These are phyloP conservation scores for Hydropsyche betteni DNA, from an alignment of 2,888 invertebrate genomes.

Conservation along the genomic window DNA sequence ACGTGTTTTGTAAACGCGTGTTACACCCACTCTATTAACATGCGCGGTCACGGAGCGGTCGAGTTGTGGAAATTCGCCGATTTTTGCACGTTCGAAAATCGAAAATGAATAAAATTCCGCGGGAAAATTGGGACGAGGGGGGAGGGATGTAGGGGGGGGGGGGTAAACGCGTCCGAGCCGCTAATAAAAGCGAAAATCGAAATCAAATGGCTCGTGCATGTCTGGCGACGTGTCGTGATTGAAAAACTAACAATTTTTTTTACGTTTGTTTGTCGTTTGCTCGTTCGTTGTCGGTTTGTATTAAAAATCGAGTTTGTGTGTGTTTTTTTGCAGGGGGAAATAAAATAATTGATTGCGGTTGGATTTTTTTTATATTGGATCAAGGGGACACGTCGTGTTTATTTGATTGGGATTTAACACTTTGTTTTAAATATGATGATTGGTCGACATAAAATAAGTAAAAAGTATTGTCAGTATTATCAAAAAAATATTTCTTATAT, in stretches of 20 bases:
- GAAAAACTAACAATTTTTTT: slow-evolving; percentile 5
- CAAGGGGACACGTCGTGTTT: too few species aligned
- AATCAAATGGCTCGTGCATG: slow-evolving; percentile 12
- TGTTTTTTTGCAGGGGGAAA: too few species aligned
- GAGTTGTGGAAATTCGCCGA: neutral
- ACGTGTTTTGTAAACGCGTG: slow-evolving; percentile 14
- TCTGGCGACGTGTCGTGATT: neutral
- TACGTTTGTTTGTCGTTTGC: neutral
- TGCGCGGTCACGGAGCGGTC: slow-evolving; percentile 7
- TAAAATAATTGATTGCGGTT: too few species aligned
- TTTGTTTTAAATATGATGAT: too few species aligned
- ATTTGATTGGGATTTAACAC: too few species aligned
- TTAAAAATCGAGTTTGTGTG: too few species aligned
- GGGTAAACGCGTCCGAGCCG: neutral
- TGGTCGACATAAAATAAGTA: too few species aligned
- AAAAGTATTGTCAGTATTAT: too few species aligned
- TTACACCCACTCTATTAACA: slow-evolving; percentile 16
- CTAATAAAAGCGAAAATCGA: slow-evolving; percentile 11
- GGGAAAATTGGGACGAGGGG: neutral
- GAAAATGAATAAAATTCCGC: neutral
- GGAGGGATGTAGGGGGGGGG: too few species aligned
- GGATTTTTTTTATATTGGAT: too few species aligned
- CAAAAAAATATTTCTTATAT: too few species aligned
- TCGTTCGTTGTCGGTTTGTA: neutral
- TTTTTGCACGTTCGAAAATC: neutral